A percentile compares a stretch with the other conserved stretches of the same genome.
phyloP scores from a whole-genome alignment of 1,140 invertebrate genomes.

The Apis cerana region DNA sequence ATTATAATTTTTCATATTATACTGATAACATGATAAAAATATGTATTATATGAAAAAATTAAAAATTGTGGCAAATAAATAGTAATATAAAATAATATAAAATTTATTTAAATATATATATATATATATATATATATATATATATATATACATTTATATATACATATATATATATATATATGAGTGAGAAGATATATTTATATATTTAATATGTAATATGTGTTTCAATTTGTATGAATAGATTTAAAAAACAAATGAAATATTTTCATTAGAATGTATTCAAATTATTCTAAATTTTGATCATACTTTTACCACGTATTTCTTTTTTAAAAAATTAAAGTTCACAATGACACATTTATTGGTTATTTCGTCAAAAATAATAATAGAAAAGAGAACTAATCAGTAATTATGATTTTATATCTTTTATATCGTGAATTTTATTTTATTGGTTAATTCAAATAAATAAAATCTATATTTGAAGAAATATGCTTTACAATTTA shows the following conservation, averaged over 20 bases:
- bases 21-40: background rate
- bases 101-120: background rate
- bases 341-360: background rate
- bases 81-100: background rate
- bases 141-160: background rate
- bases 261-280: background rate
- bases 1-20: background rate
- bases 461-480: background rate
- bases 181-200: background rate
- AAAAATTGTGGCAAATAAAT: background rate
- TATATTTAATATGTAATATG: background rate
- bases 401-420: background rate
- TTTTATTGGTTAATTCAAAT: slow-evolving; percentile 27
- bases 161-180: background rate
- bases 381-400: background rate
- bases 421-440: slow-evolving; percentile 11
- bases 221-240: background rate
- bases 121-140: too few species aligned
- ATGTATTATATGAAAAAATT: background rate
- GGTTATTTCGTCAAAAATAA: background rate
- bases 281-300: slow-evolving; percentile 10
- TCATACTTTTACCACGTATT: slow-evolving; percentile 11
- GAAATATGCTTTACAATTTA: background rate
- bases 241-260: background rate
- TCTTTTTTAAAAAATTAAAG: background rate